A percentile compares a stretch with the other conserved stretches of the same genome.
These are phyloP conservation scores for Eupithecia insigniata DNA, from an alignment of 2,888 invertebrate genomes.

Conservation along the genomic window DNA sequence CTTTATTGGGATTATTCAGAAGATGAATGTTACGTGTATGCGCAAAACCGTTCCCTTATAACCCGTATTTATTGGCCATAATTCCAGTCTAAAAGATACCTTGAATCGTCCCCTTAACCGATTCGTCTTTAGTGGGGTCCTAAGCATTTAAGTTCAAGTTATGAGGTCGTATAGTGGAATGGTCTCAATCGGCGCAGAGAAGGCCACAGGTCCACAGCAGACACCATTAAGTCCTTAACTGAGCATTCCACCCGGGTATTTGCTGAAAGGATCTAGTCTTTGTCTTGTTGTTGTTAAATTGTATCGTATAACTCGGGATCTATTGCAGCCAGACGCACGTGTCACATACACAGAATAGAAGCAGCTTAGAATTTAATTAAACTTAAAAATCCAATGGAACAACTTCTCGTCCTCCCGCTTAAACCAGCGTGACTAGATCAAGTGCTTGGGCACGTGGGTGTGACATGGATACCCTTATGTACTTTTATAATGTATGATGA, in stretches of 20 bases:
- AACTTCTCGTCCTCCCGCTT: neutral
- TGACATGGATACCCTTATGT: no score
- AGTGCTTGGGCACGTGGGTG: no score
- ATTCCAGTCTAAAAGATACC: slow-evolving; percentile 20
- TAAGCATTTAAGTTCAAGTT: slow-evolving; percentile 40
- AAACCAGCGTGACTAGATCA: no score
- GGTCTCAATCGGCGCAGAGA: slow-evolving; percentile 23
- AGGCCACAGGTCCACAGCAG: slow-evolving; percentile 33
- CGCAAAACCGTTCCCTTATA: slow-evolving; percentile 27
- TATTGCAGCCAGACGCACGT: slow-evolving; percentile 3
- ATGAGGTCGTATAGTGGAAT: slow-evolving; percentile 34
- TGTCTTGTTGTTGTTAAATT: no score
- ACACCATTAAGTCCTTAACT: slow-evolving; percentile 47
- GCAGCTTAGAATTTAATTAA: neutral
- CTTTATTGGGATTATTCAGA: slow-evolving; percentile 17
- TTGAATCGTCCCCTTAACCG: slow-evolving; percentile 26
- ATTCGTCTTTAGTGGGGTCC: slow-evolving; percentile 30
- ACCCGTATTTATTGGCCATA: slow-evolving; percentile 33
- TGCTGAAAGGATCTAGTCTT: neutral
- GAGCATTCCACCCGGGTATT: slow-evolving; percentile 35
- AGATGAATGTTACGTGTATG: slow-evolving; percentile 17
- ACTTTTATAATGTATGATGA: no score
- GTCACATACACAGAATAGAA: neutral
- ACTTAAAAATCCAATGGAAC: neutral
- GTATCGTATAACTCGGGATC: slow-evolving; percentile 10